Base-by-base conservation (phyloP, 2,113 vertebrate genomes). In the Pteruthius melanotis region DNA sequence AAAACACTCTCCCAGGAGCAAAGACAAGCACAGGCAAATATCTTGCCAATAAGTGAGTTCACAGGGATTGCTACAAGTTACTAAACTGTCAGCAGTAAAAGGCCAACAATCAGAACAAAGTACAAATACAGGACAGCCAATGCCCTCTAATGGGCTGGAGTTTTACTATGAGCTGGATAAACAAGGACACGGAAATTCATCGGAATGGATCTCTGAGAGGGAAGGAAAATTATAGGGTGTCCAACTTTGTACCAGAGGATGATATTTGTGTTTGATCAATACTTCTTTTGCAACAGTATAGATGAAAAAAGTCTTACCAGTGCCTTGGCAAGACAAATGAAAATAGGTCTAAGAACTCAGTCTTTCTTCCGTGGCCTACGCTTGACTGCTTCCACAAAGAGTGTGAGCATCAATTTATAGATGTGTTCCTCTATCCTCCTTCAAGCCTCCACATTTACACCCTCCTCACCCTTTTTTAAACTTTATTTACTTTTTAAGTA, bases 41-140 rank as follows among this genome's bases (percentile, higher is more conserved):
- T 78, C 68, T 54, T 96, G 94, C 91, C 94, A 98, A 52, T 70
- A 95, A 95, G 93, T 60, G 94, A 95, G 92, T 95, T 97, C 89
- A 97, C 88, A 90, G 95, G 83, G 93, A 90, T 85, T 89, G 89
- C 83, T 83, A 22, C 50, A 44, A 94, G 83, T 78, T 79, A 84
- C 94, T 72, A 6, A 88, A 93, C 90, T 91, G 66, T 87, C 90
- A 95, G 93, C 91, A 81, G 93, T 28, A 63, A 83, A 72, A 86
- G 45, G 90, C 35, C 84, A 82, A 76, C 80, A 78, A 71, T 53
- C 18, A 6, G 83, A 94, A 83, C 68, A 49, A 91, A 94, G 71
- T 28, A 95, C 78, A 84, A 92, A 83, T 7, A 64, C 80, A 82
- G 83, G 76, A 86, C 31, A 74, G 87, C 81, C 71, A 88, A 91